Base-by-base conservation (phyloP, 1,140 invertebrate species). In the Palaemon carinicauda region DNA sequence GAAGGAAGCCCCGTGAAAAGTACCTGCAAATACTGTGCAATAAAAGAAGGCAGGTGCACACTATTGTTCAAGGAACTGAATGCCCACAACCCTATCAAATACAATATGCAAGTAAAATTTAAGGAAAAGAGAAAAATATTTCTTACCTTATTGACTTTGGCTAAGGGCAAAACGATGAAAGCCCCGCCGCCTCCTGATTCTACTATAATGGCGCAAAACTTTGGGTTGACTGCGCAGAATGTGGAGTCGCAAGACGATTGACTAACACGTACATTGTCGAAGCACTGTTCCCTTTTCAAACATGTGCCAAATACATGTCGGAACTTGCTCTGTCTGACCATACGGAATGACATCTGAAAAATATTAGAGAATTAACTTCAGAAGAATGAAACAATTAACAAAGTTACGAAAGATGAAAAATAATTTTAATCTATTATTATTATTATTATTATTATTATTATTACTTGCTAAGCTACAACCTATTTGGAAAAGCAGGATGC, bases 221-320 rank as follows among this genome's bases (percentile, higher is more conserved):
- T 99, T 24, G 98, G 98, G 93, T 99, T 99, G 88, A 99, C 98
- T 89, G 97, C 96, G 94, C 98, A 99, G 92, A 99, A 99, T 82
- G 97, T 98, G 71, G 98, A 98, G 92, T 99, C 99, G 97, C 97
- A 98, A 56, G 97, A 98, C 91, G 96, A 98, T 92, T 99, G 99
- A 24, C 98, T 99, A 69, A 99, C 98, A 91, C 98, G 94, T 91
- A 99, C 97, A 92, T 99, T 98, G 92, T 99, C 98, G 93, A 99
- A 99, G 93, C 98, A 99, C 93, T 99, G 96, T 92, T 99, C 98
- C 91, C 97, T 94, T 93, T 99, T 99, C 88, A 98, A 92, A 79
- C 97, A 94, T 91, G 98, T 96, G 89, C 98, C 99, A 93, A 98
- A 99, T 90, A 99, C 98, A 94, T 99, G 98, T 91, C 98, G 96